phyloP scores from a whole-genome alignment of 2,113 vertebrate genomes.

The Neopipo cinnamomea region DNA sequence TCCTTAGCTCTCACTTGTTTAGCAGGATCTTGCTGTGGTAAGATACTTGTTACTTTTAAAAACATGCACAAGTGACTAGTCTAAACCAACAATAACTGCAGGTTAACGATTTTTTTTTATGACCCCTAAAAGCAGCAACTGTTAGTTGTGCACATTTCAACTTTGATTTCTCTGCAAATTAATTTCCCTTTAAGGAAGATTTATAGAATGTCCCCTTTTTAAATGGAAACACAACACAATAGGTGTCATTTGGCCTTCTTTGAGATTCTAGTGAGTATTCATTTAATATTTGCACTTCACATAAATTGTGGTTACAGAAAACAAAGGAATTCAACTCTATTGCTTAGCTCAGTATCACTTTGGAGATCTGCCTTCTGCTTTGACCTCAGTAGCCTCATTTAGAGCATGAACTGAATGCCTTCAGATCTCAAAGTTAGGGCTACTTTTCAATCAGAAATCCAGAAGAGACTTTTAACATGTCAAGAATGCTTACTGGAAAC shows the following conservation, averaged over 20 bases:
- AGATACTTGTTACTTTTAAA: neutral
- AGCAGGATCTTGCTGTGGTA: neutral
- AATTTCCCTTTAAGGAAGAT: neutral
- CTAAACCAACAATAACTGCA: neutral
- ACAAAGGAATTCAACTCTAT: neutral
- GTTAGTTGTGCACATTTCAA: neutral
- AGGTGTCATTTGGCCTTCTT: neutral
- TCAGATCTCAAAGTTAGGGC: neutral
- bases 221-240: neutral
- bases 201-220: neutral
- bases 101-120: neutral
- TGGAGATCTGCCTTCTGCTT: neutral
- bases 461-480: neutral
- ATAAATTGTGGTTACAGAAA: neutral
- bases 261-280: neutral
- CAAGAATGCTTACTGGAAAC: neutral
- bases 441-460: neutral
- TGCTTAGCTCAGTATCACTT: neutral
- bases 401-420: neutral
- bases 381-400: neutral
- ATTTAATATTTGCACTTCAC: neutral
- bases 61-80: neutral
- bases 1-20: neutral
- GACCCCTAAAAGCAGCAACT: neutral
- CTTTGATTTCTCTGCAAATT: neutral